These are phyloP conservation scores for Macropodus opercularis DNA, from an alignment of 2,797 vertebrate species.

Conservation along the genomic window DNA sequence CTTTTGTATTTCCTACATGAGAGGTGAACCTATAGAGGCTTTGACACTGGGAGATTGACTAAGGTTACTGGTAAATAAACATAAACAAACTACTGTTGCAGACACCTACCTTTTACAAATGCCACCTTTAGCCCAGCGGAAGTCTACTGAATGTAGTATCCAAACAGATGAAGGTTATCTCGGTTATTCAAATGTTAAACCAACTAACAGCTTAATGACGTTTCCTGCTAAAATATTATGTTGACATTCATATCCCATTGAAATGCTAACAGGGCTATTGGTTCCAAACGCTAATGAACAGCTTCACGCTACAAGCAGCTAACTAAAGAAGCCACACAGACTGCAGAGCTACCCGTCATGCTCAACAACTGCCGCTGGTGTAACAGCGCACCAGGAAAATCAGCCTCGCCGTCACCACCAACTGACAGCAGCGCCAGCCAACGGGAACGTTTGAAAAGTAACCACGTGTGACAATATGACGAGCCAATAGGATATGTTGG, in stretches of 20 bases:
- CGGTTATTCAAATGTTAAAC: neutral
- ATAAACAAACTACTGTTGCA: neutral
- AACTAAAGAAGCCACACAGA: neutral
- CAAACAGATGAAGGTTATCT: slow-evolving; percentile 12
- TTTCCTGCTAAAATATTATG: neutral
- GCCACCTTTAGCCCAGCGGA: neutral
- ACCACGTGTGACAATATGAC: slow-evolving; percentile 23
- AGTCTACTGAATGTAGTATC: neutral
- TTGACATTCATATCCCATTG: neutral
- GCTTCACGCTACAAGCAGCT: neutral
- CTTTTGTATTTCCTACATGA: slow-evolving; percentile 9
- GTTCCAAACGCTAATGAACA: neutral
- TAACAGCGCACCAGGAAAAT: slow-evolving; percentile 69
- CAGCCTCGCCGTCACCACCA: slow-evolving; percentile 20
- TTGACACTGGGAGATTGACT: neutral
- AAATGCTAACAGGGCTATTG: neutral
- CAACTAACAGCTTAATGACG: neutral
- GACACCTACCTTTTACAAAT: slow-evolving; percentile 18
- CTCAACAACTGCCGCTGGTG: neutral
- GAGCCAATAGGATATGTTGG: slow-evolving; percentile 61
- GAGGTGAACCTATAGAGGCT: neutral
- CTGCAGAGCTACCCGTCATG: slow-evolving; percentile 7
- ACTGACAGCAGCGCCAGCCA: slow-evolving; percentile 69
- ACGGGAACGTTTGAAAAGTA: slow-evolving; percentile 29
- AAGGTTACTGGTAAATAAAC: neutral